These are phyloP conservation scores for Urophycis tenuis DNA, from an alignment of 2,797 vertebrate genomes.

Conservation along the genomic window DNA sequence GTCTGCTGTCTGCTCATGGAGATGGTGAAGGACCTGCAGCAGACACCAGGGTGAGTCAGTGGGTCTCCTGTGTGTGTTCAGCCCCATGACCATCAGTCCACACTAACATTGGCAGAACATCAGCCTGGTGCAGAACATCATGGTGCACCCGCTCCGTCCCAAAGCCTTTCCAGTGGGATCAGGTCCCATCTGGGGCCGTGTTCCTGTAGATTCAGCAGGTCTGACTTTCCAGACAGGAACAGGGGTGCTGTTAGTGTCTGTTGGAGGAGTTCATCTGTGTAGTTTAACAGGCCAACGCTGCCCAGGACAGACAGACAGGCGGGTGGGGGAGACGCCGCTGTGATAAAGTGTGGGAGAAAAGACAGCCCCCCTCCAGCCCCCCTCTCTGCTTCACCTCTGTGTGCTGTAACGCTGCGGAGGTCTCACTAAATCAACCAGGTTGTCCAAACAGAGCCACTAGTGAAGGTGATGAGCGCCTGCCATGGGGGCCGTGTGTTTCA, in stretches of 20 bases:
- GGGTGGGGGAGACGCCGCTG: background rate
- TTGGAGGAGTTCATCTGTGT: background rate
- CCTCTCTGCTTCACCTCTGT: conserved; percentile 55
- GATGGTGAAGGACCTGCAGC: background rate
- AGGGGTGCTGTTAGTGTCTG: no score
- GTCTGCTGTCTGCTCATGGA: background rate
- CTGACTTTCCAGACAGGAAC: background rate
- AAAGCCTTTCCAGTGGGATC: background rate
- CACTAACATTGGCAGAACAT: background rate
- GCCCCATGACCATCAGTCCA: no score
- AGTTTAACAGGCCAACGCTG: background rate
- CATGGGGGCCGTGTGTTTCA: background rate
- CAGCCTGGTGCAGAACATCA: background rate
- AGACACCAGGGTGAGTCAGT: no score
- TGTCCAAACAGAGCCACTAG: conserved; percentile 54
- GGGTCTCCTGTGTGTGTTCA: no score
- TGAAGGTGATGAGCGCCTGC: conserved; percentile 29
- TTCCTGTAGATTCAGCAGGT: background rate
- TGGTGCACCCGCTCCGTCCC: background rate
- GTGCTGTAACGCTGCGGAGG: conserved; percentile 12
- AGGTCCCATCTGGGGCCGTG: background rate
- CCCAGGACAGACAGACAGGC: background rate
- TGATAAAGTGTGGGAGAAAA: background rate
- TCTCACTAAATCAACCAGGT: conserved; percentile 57
- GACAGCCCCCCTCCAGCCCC: conserved; percentile 25